phyloP scores from a whole-genome alignment of 2,797 vertebrate species.

The Sebastes itinus region DNA sequence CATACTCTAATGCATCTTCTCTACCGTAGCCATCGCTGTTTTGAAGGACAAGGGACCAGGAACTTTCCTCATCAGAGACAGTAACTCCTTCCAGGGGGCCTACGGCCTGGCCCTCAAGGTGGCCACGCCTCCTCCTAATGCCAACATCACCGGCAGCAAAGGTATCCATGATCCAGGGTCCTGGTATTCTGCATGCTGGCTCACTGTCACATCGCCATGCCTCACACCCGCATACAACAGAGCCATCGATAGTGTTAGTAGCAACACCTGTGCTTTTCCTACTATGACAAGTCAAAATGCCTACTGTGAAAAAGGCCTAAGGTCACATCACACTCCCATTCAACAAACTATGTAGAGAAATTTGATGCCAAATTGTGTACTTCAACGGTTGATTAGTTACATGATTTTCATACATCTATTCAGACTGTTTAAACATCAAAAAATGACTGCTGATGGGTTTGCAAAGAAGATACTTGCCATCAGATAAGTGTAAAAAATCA shows the following conservation, averaged over 20 bases:
- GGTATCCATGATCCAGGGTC: slow-evolving; percentile 72
- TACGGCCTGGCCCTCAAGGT: slow-evolving; percentile 95
- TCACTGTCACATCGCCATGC: not conserved
- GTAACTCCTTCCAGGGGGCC: slow-evolving; percentile 94
- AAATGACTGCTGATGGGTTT: not conserved
- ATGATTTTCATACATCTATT: not conserved
- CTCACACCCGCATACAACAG: not conserved
- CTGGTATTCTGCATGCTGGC: not conserved
- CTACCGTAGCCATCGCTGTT: slow-evolving; percentile 85
- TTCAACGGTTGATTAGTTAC: not conserved
- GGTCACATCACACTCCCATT: not conserved
- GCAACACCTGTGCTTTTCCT: not conserved
- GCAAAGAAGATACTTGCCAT: not conserved
- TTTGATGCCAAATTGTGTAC: not conserved
- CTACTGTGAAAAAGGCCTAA: not conserved
- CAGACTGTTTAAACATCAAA: not conserved
- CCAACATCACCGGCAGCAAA: slow-evolving; percentile 84
- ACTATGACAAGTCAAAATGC: not conserved
- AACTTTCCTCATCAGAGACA: slow-evolving; percentile 92
- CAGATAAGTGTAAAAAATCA: not conserved
- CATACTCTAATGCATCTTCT: slow-evolving; percentile 8
- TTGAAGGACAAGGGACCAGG: slow-evolving; percentile 91
- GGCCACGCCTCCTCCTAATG: slow-evolving; percentile 86
- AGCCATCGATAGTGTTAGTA: not conserved
- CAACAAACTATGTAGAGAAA: not conserved